Evolutionary conservation across 2,797 vertebrate species (phyloP).

Genomic region (Muscicapa striata): DNA sequence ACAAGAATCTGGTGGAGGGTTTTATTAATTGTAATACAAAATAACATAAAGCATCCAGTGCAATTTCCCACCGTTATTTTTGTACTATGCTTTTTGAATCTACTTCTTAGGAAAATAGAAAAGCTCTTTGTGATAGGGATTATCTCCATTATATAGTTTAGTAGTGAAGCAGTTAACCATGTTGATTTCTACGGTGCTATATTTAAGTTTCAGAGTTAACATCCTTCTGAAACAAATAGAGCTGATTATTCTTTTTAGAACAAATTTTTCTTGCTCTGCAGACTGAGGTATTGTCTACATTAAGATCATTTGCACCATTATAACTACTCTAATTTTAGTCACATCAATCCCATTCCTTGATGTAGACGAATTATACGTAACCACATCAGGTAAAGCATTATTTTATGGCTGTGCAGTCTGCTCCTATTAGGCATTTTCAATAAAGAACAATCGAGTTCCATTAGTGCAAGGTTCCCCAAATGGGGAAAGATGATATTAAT

Average conservation of each 20-base stretch:
- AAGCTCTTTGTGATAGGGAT: constrained; percentile 16
- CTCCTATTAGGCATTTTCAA: constrained; percentile 9
- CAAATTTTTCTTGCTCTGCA: constrained; percentile 32
- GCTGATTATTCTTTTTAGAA: constrained; percentile 51
- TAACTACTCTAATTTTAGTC: constrained; percentile 57
- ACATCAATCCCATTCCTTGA: constrained; percentile 50
- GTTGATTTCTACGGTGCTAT: constrained; percentile 33
- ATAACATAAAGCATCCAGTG: background rate
- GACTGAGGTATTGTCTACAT: constrained; percentile 48
- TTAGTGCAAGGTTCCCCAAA: constrained; percentile 14
- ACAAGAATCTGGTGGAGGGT: background rate
- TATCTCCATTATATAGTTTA: constrained; percentile 12
- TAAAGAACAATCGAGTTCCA: constrained; percentile 41
- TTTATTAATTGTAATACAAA: background rate
- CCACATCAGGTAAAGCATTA: constrained; percentile 20
- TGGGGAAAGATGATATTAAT: background rate
- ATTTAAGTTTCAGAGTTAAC: constrained; percentile 48
- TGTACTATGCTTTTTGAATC: background rate
- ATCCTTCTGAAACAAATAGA: constrained; percentile 39
- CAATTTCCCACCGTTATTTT: background rate
- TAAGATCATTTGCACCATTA: constrained; percentile 53
- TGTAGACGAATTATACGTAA: constrained; percentile 7
- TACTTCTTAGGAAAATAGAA: background rate
- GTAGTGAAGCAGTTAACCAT: constrained; percentile 46
- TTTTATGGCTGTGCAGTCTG: constrained; percentile 28